Evolutionary conservation across 1,140 invertebrate species (phyloP), one percentile per base, ranked within the genome.

Genomic region (Drosophila sp.): DNA sequence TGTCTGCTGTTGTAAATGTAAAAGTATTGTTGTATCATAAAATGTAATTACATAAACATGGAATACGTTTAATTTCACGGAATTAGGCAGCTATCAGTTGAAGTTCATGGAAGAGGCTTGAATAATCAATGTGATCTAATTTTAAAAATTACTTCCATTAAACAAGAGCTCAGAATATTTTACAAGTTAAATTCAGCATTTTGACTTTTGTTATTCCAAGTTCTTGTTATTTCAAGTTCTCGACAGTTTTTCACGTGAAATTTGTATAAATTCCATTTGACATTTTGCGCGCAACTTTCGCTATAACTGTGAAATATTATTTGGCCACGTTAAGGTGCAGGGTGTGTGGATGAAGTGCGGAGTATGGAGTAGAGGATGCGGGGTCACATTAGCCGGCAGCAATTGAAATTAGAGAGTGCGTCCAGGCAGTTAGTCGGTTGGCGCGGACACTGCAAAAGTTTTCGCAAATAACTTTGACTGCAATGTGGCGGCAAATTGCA

Each of bases 241-340:
- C 36, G 82, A 82, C 82, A 78, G 70, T 81, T 86, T 74, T 74
- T 32, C 64, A 62, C 59, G 57, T 82, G 76, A 72, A 87, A 87
- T 82, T 87, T 89, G 82, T 89, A 89, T 87, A 87, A 87, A 89
- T 89, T 87, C 80, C 82, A 86, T 79, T 86, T 87, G 78, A 72
- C 82, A 72, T 82, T 87, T 80, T 65, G 53, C 58, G 57, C 76
- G 45, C 62, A 78, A 76, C 62, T 78, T 78, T 65, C 46, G 78
- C 82, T 65, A 86, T 74, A 86, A 84, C 80, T 78, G 75, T 81
- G 41, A 29, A 36, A 46, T 72, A 29, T 66, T 34, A 36, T 7
- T 21, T 36, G 50, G 48, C 13, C 14, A 53, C 5, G 32, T 38
- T 11, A 21, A 21, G 29, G 32, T 53, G 50, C 43, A 40, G 25